Base-by-base conservation (phyloP, 2,797 vertebrate species). In the Holocentrus rufus region DNA sequence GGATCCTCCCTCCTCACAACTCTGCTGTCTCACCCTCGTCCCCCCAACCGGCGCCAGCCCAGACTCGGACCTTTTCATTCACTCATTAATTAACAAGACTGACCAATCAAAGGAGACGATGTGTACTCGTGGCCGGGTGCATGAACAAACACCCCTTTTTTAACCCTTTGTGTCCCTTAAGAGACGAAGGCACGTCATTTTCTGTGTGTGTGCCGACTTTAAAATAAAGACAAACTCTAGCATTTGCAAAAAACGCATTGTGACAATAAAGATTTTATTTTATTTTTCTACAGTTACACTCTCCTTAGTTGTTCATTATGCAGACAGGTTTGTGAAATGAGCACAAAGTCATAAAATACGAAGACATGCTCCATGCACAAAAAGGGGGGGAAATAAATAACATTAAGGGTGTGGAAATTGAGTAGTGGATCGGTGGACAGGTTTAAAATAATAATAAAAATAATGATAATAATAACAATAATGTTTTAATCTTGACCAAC, bases 41-140 rank as follows among this genome's bases (percentile, higher is more conserved):
- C 30, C 2, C 22, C 50, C 7, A 25, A 4, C 50, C 17, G 80
- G 85, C 82, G 80, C 87, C 90, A 83, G 79, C 73, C 64, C 56
- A 0, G 50, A 69, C 81, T 62, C 14, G 14, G 87, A 87, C 87
- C 82, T 88, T 91, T 91, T 88, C 74, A 79, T 83, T 79, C 61
- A 18, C 82, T 85, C 86, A 68, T 89, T 76, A 84, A 87, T 87
- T 91, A 91, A 91, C 89, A 74, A 31, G 79, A 88, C 84, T 87
- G 88, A 91, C 84, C 64, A 69, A 76, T 87, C 74, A 60, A 54
- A 84, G 80, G 57, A 62, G 82, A 91, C 74, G 85, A 90, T 77
- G 86, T 91, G 88, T 57, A 82, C 83, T 42, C 2, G 7, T 52
- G 60, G 61, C 52, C 17, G 18, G n/a, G 76, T 65, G 14, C 89